These are phyloP conservation scores for Eustalomyia histrio DNA, from an alignment of 2,888 invertebrate genomes.

Conservation along the genomic window DNA sequence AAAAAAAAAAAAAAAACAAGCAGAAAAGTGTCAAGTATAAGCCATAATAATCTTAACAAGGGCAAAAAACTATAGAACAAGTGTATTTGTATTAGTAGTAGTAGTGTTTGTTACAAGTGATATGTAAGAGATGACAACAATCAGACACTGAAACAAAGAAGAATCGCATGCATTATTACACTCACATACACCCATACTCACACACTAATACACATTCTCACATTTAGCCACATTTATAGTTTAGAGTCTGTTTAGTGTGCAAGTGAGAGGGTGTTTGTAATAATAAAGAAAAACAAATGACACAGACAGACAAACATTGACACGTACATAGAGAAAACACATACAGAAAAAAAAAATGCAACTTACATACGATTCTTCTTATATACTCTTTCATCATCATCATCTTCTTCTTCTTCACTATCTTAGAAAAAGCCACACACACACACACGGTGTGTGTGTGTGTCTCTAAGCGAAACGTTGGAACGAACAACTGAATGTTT, in stretches of 20 bases:
- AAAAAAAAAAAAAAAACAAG: not conserved
- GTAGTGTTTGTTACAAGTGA: conserved; percentile 52
- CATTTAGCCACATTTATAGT: not conserved
- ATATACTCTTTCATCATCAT: conserved; percentile 1
- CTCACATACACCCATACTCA: conserved; percentile 4
- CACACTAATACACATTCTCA: conserved; percentile 1
- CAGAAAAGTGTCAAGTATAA: conserved; percentile 76
- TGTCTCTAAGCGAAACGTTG: conserved; percentile 11
- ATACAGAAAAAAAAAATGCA: conserved; percentile 45
- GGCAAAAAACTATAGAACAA: conserved; percentile 54
- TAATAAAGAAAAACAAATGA: not conserved
- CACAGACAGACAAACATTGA: conserved; percentile 16
- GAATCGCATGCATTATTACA: conserved; percentile 69
- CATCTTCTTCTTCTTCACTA: conserved; percentile 20
- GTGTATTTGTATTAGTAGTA: conserved; percentile 17
- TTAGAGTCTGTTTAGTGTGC: not conserved
- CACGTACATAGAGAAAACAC: conserved; percentile 36
- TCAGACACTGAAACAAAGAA: conserved; percentile 75
- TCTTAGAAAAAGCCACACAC: conserved; percentile 24
- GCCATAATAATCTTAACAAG: conserved; percentile 72
- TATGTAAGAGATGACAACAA: conserved; percentile 71
- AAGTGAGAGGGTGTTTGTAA: conserved; percentile 1
- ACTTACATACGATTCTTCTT: conserved; percentile 58
- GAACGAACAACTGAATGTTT: conserved; percentile 38
- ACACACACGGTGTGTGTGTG: not conserved